Evolutionary conservation across 2,113 vertebrate species (phyloP).

Genomic region (Phaethon lepturus): DNA sequence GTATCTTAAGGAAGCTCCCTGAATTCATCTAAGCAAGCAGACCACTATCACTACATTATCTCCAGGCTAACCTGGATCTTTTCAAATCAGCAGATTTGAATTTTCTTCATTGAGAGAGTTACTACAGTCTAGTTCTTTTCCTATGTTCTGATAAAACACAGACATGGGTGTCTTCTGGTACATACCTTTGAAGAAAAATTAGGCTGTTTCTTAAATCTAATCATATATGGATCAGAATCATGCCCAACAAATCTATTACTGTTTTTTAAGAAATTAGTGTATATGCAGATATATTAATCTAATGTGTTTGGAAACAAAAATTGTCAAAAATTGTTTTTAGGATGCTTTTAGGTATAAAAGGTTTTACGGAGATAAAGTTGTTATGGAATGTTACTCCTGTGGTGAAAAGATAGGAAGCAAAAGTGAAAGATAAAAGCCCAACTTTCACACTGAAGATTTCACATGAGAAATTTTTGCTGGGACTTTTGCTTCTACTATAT

Average conservation of each 20-base stretch:
- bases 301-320: not conserved
- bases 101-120: not conserved
- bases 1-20: not conserved
- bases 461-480: not conserved
- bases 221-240: not conserved
- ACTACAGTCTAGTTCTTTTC: not conserved
- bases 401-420: not conserved
- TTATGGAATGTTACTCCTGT: not conserved
- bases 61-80: not conserved
- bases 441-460: not conserved
- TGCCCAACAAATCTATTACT: not conserved
- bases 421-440: not conserved
- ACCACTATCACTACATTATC: not conserved
- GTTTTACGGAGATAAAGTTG: not conserved
- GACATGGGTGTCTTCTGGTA: not conserved
- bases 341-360: not conserved
- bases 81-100: not conserved
- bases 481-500: not conserved
- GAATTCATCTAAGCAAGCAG: not conserved
- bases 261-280: not conserved
- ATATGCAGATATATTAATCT: not conserved
- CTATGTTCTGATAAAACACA: not conserved
- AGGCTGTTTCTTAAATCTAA: not conserved
- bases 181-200: not conserved
- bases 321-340: not conserved